Evolutionary conservation across 2,888 invertebrate species (phyloP).

Genomic region (Mythimna lalbum): DNA sequence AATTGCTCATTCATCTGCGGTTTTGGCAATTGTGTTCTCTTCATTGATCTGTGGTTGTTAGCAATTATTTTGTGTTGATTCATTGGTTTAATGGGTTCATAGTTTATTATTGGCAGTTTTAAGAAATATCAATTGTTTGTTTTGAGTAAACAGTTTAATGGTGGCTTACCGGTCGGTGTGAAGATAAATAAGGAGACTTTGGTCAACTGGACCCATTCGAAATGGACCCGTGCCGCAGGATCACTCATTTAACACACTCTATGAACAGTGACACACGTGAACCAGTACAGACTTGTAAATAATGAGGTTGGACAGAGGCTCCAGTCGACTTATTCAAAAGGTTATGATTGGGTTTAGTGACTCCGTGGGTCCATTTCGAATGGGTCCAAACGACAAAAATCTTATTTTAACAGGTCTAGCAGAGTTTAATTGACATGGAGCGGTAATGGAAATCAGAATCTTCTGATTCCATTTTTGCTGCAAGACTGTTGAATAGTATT

Average conservation of each 20-base stretch:
- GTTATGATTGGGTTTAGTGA: neutral
- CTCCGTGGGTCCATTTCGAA: neutral
- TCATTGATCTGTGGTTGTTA: slow-evolving; percentile 46
- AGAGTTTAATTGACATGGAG: no score
- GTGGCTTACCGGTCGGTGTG: no score
- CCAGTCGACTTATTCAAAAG: neutral
- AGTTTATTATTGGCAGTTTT: neutral
- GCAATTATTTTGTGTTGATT: slow-evolving; percentile 34
- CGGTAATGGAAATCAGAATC: no score
- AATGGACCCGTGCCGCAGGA: no score
- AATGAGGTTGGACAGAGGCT: neutral
- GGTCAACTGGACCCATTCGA: no score
- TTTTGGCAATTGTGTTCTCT: slow-evolving; percentile 30
- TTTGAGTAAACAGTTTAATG: slow-evolving; percentile 5
- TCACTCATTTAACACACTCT: no score
- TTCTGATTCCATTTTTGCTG: no score
- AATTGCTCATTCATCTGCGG: slow-evolving; percentile 56
- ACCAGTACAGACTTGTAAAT: no score
- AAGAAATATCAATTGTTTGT: slow-evolving; percentile 3
- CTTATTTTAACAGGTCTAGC: neutral
- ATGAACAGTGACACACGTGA: no score
- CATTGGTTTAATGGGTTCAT: slow-evolving; percentile 1
- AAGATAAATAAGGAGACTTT: no score
- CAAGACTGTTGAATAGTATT: no score
- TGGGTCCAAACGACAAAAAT: neutral